These are phyloP conservation scores for Cistogaster globosa DNA, from an alignment of 2,888 invertebrate genomes.

Conservation along the genomic window DNA sequence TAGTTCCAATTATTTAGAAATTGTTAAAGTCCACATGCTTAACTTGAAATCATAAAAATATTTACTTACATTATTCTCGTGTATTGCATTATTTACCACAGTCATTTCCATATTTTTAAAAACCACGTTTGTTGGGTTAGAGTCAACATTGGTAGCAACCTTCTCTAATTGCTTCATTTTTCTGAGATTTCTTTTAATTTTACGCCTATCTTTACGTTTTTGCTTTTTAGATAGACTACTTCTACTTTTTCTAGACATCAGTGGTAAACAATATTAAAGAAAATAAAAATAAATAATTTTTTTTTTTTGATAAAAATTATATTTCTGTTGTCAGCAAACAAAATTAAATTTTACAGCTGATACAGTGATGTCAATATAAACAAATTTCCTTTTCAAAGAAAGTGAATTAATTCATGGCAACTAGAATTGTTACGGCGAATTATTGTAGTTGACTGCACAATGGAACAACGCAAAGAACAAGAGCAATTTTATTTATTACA, in stretches of 20 bases:
- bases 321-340: neutral
- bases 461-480: too few species aligned
- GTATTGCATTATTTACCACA: constrained; percentile 17
- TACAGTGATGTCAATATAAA: too few species aligned
- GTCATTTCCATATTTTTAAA: too few species aligned
- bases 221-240: constrained; percentile 27
- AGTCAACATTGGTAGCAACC: neutral
- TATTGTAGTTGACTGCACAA: too few species aligned
- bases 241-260: constrained; percentile 52
- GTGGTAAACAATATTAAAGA: neutral
- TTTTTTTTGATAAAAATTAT: neutral
- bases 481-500: too few species aligned
- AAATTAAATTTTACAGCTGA: too few species aligned
- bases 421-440: too few species aligned
- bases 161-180: neutral
- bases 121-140: neutral
- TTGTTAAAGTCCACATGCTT: too few species aligned
- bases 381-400: too few species aligned
- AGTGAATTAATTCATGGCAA: too few species aligned
- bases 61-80: neutral
- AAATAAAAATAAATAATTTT: neutral
- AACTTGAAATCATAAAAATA: too few species aligned
- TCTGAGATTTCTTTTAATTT: neutral
- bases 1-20: too few species aligned
- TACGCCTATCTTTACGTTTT: constrained; percentile 40